phyloP scores from a whole-genome alignment of 2,888 invertebrate genomes.

The Calameuta filiformis region DNA sequence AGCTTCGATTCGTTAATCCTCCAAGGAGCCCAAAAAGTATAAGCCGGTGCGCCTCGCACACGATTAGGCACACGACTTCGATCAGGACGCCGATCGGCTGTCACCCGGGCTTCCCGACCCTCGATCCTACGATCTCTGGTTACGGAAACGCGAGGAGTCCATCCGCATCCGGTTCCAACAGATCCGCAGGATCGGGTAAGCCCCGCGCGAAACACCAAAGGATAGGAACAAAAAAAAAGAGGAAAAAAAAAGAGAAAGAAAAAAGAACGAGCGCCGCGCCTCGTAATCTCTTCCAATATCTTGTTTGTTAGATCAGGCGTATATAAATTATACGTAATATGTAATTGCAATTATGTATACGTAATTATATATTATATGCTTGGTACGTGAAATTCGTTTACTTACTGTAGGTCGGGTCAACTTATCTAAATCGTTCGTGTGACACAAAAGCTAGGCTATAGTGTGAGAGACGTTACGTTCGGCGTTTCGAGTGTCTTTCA shows the following conservation, averaged over 20 bases:
- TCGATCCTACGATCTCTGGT: too few relatives aligned
- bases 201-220: constrained; percentile 22
- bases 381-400: constrained; percentile 58
- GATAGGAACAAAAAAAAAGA: constrained; percentile 27
- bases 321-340: constrained; percentile 32
- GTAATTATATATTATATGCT: constrained; percentile 41
- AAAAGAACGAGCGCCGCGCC: constrained; percentile 23
- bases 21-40: background rate
- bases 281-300: constrained; percentile 30
- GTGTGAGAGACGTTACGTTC: constrained; percentile 44
- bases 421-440: constrained; percentile 58
- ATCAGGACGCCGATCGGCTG: constrained; percentile 6
- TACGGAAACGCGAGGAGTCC: too few relatives aligned
- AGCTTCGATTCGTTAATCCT: background rate
- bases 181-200: background rate
- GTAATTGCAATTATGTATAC: constrained; percentile 35
- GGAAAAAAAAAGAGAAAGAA: constrained; percentile 19
- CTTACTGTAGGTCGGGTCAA: constrained; percentile 63
- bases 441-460: constrained; percentile 59
- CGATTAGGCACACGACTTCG: background rate
- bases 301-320: constrained; percentile 45
- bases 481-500: constrained; percentile 46
- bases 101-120: constrained; percentile 5
- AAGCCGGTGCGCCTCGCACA: background rate
- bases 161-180: background rate